A percentile compares a stretch with the other conserved stretches of the same genome.
Evolutionary conservation across 2,113 vertebrate genomes (phyloP).

Genomic region (Gnathonemus longibarbis): DNA sequence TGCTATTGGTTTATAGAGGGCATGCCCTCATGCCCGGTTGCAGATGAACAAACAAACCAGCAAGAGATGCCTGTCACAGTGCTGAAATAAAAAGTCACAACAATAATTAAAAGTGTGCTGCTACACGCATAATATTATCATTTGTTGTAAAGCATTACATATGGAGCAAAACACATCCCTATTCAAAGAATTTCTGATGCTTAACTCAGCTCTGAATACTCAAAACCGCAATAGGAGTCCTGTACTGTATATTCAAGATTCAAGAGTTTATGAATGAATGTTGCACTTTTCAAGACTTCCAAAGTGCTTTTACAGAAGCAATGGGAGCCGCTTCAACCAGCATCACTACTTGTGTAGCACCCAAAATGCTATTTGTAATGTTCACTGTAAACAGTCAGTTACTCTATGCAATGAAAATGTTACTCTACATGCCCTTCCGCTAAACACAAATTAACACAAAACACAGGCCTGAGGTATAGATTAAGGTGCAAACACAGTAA

Average conservation of each 20-base stretch:
- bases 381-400: not conserved
- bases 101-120: not conserved
- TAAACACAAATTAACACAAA: not conserved
- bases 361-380: not conserved
- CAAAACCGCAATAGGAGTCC: not conserved
- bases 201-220: not conserved
- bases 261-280: not conserved
- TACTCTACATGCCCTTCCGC: not conserved
- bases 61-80: conserved; percentile 84
- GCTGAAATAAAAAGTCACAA: conserved; percentile 58
- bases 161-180: not conserved
- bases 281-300: too few relatives aligned
- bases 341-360: too few relatives aligned
- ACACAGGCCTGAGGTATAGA: not conserved
- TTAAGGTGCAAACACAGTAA: not conserved
- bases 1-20: not conserved
- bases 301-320: too few relatives aligned
- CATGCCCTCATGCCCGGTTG: conserved; percentile 83
- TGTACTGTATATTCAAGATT: not conserved
- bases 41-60: conserved; percentile 76
- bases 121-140: not conserved
- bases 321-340: too few relatives aligned
- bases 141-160: not conserved
- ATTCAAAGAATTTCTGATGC: not conserved
- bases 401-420: not conserved